Conservation (phyloP, 1,140 invertebrate species). For the Andricus grossulariae region DNA sequence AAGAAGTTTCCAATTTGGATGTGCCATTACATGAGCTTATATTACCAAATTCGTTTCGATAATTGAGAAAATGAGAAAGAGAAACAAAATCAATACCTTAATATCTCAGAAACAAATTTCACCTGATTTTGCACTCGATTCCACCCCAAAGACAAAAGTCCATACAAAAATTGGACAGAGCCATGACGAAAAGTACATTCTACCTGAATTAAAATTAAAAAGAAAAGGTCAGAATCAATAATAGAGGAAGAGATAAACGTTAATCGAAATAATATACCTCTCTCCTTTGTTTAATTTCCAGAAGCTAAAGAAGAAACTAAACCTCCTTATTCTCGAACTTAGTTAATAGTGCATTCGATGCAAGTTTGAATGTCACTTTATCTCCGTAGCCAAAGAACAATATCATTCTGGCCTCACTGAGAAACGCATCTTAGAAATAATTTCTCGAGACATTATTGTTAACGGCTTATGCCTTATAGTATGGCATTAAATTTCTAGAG, state of each 20-base stretch:
- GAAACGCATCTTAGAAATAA: background rate
- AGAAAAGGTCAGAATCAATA: background rate
- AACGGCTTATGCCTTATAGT: background rate
- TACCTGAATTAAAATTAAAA: constrained; percentile 9
- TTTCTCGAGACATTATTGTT: background rate
- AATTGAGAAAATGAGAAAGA: background rate
- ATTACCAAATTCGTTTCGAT: too few relatives aligned
- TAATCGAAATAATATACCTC: too few relatives aligned
- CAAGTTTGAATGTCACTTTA: too few relatives aligned
- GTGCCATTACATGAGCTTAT: constrained; percentile 44
- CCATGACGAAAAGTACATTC: background rate
- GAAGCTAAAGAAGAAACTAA: background rate
- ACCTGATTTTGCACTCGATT: too few relatives aligned
- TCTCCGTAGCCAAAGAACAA: too few relatives aligned
- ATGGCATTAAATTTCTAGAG: background rate
- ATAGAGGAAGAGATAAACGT: background rate
- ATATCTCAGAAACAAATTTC: background rate
- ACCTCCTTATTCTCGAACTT: background rate
- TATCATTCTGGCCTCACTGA: too few relatives aligned
- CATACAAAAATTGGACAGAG: too few relatives aligned
- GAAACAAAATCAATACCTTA: background rate
- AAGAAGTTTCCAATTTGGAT: too few relatives aligned
- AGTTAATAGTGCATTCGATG: too few relatives aligned
- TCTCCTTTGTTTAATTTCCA: too few relatives aligned
- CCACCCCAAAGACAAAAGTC: too few relatives aligned